Base-by-base conservation (phyloP, 92 coral and sea anemone genomes). In the Bergia puertoricense region DNA sequence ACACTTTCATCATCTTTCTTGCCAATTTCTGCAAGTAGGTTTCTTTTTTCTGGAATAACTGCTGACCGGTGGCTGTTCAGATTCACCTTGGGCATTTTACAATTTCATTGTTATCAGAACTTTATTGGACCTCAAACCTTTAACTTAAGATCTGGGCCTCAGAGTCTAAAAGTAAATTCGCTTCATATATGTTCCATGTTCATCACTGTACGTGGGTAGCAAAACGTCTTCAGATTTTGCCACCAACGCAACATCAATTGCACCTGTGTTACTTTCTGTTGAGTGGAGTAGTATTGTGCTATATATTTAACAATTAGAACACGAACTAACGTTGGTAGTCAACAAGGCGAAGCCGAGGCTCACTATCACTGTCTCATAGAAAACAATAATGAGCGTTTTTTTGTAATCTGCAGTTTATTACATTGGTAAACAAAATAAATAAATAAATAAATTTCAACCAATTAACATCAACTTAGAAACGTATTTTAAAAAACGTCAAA, bases 91-190 rank as follows among this genome's bases (percentile, higher is more conserved):
- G 46, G 5, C 46, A 43, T 43, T 2, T 43, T 43, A 2, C 46
- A 43, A 5, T 18, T 89, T 91, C 48, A 86, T 92, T 42, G 76
- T 92, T 36, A 89, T 77, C 11, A 68, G 39, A 42, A n/a, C 54
- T 92, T 84, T 37, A 92, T 92, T 42, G 82, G 36, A 57, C 93
- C 82, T 0, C 46, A 2, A 43, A 43, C 46, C 7, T 45, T 45
- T 45, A 45, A 45, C 50, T 45, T 45, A 7, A 45, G 65, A 89
- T 85, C 82, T 93, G 96, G 37, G 94, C 94, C 4, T 93, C 96
- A 42, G 92, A 86, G 74, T 93, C 94, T 2, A 93, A 79, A 10
- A 91, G 71, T 0, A 93, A 44, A 76, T 91, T 94, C 10, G 92
- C 92, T 38, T 62, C 82, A 1, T 18, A 56, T 51, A 57, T 15